Evolutionary conservation across 1,140 invertebrate species (phyloP), one percentile per base, ranked within the genome.

Genomic region (Leptinotarsa undecemlineata): DNA sequence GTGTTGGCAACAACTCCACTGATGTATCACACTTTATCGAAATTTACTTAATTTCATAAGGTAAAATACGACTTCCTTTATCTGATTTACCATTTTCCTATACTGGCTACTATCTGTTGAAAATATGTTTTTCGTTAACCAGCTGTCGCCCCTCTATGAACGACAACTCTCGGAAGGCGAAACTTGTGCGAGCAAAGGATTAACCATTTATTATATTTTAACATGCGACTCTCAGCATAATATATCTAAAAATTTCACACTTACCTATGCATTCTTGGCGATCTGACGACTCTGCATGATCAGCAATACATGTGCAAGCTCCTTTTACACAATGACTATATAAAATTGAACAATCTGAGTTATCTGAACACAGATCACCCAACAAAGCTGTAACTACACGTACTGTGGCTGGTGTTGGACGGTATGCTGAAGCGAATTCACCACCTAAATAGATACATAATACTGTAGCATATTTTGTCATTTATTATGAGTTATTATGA

Each of bases 331-430:
- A 95, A 70, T 89, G 86, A 75, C 92, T 93, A 78, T 93, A 90
- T 17, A 88, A 87, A 76, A 94, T 90, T 1, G 89, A 86, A 82
- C 94, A 95, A 82, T 95, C 93, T 33, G 85, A 86, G 80, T 92
- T 90, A 48, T 89, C 87, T n/a, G 88, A 87, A 84, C 94, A 96
- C 42, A 93, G 82, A 84, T 95, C 93, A 8, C 93, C 94, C 14
- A 95, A 85, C 62, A 93, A 84, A 20, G 92, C 91, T 42, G 90
- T 90, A 61, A 93, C 88, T 42, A 92, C 90, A 72, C 90, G 87
- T 47, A 92, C 92, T 19, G 91, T 92, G 17, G 92, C 91, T 33
- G 92, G 91, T 3, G 89, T 91, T 23, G 90, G 89, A 76, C 89
- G 85, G 82, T 88, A 89, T 68, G 82, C 81, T 74, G 82, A 80